Evolutionary conservation across 2,113 vertebrate species (phyloP), one percentile per base, ranked within the genome.

Genomic region (Rhineura floridana): DNA sequence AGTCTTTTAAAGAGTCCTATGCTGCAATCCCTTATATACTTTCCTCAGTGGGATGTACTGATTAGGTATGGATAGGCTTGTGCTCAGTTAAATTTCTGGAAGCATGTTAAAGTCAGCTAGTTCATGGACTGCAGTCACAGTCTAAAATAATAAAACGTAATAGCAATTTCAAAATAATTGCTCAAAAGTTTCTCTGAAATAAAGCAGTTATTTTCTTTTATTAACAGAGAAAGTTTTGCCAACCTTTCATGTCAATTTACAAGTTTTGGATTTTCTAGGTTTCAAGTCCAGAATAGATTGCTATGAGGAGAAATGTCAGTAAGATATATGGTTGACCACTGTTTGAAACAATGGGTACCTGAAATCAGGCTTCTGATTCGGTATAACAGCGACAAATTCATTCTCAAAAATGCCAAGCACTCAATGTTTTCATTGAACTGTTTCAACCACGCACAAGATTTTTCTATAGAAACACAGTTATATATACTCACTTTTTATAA

Each of bases 221-320:
- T 21, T 9, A 73, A 28, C 21, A 42, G 23, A 75, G 9, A 91
- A 33, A 44, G 36, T 70, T 82, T 72, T 62, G 23, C 42, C 67
- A 90, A 70, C 33, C 3, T 21, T 69, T 33, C 59, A 80, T 7
- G 80, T 39, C 50, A 30, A 90, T 0, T 63, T 17, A 25, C 0
- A 88, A 91, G 77, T 42, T 19, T 79, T 90, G 81, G 4, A 36
- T 78, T 84, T 62, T 63, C 36, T 84, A 23, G 59, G 85, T 77
- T 92, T 69, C 39, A 85, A 21, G 36, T 87, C 39, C 7, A 63
- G 80, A 77, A 50, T 50, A 69, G 3, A 78, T 52, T 65, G n/a
- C 0, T 39, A 84, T 55, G 11, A 65, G 85, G 2, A 86, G 55
- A 62, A 88, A 77, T 67, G 89, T 48, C 12, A 17, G 48, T 21